A percentile compares a stretch with the other conserved stretches of the same genome.
These are phyloP conservation scores for Procavia capensis DNA, from an alignment of 2,113 vertebrate genomes.

Conservation along the genomic window DNA sequence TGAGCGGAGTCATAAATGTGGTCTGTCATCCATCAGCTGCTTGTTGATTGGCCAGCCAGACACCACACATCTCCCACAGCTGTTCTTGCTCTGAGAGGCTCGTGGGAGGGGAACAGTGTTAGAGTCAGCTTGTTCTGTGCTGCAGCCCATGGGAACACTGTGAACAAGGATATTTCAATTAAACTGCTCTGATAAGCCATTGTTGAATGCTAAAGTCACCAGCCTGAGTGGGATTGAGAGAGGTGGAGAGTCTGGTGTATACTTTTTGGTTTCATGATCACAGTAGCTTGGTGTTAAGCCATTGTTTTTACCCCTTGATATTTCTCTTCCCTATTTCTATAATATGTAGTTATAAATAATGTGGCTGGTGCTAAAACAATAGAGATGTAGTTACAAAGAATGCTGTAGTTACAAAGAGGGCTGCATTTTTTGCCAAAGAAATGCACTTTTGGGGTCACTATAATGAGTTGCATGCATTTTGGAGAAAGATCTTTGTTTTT, in stretches of 20 bases:
- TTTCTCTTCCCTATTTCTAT: neutral
- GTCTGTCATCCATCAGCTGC: neutral
- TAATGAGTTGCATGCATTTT: neutral
- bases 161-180: neutral
- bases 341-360: neutral
- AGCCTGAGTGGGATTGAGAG: neutral
- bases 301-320: neutral
- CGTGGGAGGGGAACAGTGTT: neutral
- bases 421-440: constrained; percentile 41
- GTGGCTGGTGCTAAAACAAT: neutral
- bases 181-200: neutral
- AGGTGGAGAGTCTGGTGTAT: neutral
- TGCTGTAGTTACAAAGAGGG: neutral
- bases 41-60: constrained; percentile 50
- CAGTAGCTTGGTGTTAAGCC: neutral
- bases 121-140: constrained; percentile 60
- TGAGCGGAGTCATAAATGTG: constrained; percentile 27
- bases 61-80: constrained; percentile 29
- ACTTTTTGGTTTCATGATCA: constrained; percentile 12
- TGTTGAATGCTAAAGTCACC: neutral
- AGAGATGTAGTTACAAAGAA: neutral
- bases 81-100: constrained; percentile 21
- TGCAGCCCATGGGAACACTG: neutral
- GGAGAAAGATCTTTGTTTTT: neutral
- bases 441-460: neutral